Evolutionary conservation across 2,113 vertebrate genomes (phyloP), one percentile per base, ranked within the genome.

Genomic region (Corydoras maculifer): DNA sequence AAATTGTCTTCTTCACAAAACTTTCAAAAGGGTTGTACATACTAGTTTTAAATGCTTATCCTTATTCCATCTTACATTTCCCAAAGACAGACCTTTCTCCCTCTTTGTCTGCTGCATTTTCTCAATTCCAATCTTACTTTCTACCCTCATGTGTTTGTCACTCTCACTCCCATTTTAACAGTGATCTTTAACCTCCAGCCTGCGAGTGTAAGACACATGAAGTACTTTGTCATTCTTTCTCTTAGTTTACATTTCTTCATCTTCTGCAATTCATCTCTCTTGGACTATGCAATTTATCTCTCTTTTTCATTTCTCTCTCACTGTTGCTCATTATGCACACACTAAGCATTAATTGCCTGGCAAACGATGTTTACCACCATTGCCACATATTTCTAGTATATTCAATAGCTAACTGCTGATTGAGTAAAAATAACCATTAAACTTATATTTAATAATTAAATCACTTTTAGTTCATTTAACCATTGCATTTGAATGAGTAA

Each of bases 161-260:
- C 35, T 43, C 35, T 43, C 7, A 43, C 35, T 43, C 35, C 35
- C 35, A 43, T 55, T 64, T 58, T 53, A 31, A 63, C 68, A 58
- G 53, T 75, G 58, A 68, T 43, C 35, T 43, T 43, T 43, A 18
- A 75, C 78, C 78, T 77, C 57, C 65, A 68, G 72, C 54, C 69
- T 79, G 50, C 18, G 18, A 61, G 78, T 58, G 68, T 51, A 48
- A 66, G 71, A 61, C 75, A 68, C 29, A 55, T 35, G 64, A 72
- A 72, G 72, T 66, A 79, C 78, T 79, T 73, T 65, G 72, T 79
- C 78, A 79, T 79, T 74, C 75, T 79, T 74, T 78, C 72, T 71
- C 75, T 79, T 66, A 60, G 75, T 79, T 79, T 79, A 79, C 78
- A 79, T 79, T 79, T 79, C 72, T 79, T 77, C 78, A 74, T 79